Evolutionary conservation across 2,888 invertebrate genomes (phyloP).

Genomic region (Fragum sueziense): DNA sequence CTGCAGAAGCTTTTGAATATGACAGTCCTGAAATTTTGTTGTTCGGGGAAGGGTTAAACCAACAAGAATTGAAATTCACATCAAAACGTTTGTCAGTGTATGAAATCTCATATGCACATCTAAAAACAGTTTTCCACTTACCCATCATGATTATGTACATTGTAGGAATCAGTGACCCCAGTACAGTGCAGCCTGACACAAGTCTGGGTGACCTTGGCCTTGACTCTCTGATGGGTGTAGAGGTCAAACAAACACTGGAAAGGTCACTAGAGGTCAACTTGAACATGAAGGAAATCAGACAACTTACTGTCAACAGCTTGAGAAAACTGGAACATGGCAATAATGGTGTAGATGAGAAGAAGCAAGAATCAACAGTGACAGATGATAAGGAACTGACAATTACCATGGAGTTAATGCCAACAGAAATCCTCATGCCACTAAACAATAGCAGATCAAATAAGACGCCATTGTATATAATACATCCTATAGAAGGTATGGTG

Average conservation of each 20-base stretch:
- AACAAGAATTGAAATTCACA: too few relatives aligned
- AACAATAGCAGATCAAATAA: slow-evolving; percentile 58
- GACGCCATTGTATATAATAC: slow-evolving; percentile 78
- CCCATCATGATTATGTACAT: too few relatives aligned
- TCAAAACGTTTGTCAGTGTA: too few relatives aligned
- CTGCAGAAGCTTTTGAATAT: too few relatives aligned
- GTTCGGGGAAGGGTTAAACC: too few relatives aligned
- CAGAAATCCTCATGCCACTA: slow-evolving; percentile 87
- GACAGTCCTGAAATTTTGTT: too few relatives aligned
- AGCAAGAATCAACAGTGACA: background rate
- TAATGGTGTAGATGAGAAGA: background rate
- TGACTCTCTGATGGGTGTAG: slow-evolving; percentile 99
- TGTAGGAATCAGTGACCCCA: slow-evolving; percentile 92
- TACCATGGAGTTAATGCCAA: slow-evolving; percentile 87
- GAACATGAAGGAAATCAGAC: slow-evolving; percentile 94
- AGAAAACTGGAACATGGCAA: slow-evolving; percentile 23
- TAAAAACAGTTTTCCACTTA: too few relatives aligned
- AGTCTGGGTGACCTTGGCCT: slow-evolving; percentile 97
- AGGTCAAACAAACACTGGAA: slow-evolving; percentile 98
- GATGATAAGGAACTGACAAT: slow-evolving; percentile 63
- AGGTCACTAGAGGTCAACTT: slow-evolving; percentile 95
- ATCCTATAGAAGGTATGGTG: slow-evolving; percentile 82
- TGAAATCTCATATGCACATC: too few relatives aligned
- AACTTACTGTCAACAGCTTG: slow-evolving; percentile 68
- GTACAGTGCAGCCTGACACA: slow-evolving; percentile 89